Conservation (phyloP, 1,140 invertebrate species). For the Drosophila repleta region DNA sequence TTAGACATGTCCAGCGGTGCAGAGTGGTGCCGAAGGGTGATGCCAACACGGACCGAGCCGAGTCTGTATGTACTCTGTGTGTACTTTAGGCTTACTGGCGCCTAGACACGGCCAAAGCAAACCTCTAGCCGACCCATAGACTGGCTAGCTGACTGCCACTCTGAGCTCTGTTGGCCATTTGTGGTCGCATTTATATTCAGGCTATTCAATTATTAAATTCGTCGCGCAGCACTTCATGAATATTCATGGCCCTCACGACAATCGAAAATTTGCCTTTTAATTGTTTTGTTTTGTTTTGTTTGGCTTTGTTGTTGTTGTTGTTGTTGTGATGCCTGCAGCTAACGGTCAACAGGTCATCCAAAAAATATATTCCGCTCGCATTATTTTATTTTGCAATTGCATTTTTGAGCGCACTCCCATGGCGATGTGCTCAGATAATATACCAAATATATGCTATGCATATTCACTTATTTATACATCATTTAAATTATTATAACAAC, state of each 20-base stretch:
- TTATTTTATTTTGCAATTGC: slow-evolving; percentile 1
- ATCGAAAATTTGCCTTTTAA: slow-evolving; percentile 70
- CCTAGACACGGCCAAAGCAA: slow-evolving; percentile 13
- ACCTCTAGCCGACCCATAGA: neutral
- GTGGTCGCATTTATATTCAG: slow-evolving; percentile 65
- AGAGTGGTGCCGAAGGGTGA: neutral
- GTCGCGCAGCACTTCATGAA: slow-evolving; percentile 57
- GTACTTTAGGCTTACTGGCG: slow-evolving; percentile 36
- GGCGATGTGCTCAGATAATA: neutral
- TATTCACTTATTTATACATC: neutral
- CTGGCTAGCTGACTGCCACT: neutral
- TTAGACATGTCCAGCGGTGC: slow-evolving; percentile 57
- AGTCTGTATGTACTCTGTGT: slow-evolving; percentile 7
- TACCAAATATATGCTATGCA: neutral
- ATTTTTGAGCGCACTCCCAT: neutral
- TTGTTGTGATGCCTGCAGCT: slow-evolving; percentile 13
- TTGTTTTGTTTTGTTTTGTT: slow-evolving; percentile 64
- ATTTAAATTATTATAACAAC: no score
- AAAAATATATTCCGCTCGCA: neutral
- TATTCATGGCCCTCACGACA: slow-evolving; percentile 71
- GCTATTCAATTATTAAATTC: slow-evolving; percentile 72
- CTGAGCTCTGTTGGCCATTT: slow-evolving; percentile 33
- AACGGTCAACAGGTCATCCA: slow-evolving; percentile 32
- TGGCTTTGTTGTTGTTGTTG: slow-evolving; percentile 11
- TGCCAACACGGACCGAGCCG: neutral